Evolutionary conservation across 2,797 vertebrate species (phyloP).

Genomic region (Microchirus variegatus): DNA sequence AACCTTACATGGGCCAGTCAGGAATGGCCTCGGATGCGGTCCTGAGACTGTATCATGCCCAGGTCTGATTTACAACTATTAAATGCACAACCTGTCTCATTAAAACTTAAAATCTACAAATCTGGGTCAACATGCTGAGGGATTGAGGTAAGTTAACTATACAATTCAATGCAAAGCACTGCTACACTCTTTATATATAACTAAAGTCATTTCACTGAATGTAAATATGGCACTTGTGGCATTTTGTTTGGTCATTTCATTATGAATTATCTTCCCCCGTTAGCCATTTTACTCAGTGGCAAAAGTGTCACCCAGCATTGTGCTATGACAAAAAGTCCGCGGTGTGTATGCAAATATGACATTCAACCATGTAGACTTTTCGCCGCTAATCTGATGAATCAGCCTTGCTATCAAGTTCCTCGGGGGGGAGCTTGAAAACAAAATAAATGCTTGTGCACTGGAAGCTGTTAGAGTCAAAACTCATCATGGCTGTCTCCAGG

Average conservation of each 20-base stretch:
- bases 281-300: constrained; percentile 65
- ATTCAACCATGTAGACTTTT: constrained; percentile 77
- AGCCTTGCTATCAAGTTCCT: constrained; percentile 49
- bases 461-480: constrained; percentile 45
- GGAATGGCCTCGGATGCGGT: too few relatives aligned
- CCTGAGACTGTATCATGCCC: too few relatives aligned
- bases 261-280: constrained; percentile 75
- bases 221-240: constrained; percentile 73
- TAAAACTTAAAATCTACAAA: too few relatives aligned
- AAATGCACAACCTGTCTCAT: too few relatives aligned
- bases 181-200: constrained; percentile 37
- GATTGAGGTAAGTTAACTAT: neutral
- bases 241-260: constrained; percentile 75
- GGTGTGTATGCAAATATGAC: constrained; percentile 84
- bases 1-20: too few relatives aligned
- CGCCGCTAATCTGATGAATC: constrained; percentile 76
- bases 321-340: constrained; percentile 73
- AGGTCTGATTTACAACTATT: too few relatives aligned
- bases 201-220: constrained; percentile 62
- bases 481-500: constrained; percentile 23
- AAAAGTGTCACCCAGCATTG: constrained; percentile 63
- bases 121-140: too few relatives aligned
- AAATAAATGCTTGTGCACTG: constrained; percentile 46
- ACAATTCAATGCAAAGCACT: constrained; percentile 49
- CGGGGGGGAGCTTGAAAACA: constrained; percentile 34